Evolutionary conservation across 1,140 invertebrate genomes (phyloP).

Genomic region (Drosophila navojoa): DNA sequence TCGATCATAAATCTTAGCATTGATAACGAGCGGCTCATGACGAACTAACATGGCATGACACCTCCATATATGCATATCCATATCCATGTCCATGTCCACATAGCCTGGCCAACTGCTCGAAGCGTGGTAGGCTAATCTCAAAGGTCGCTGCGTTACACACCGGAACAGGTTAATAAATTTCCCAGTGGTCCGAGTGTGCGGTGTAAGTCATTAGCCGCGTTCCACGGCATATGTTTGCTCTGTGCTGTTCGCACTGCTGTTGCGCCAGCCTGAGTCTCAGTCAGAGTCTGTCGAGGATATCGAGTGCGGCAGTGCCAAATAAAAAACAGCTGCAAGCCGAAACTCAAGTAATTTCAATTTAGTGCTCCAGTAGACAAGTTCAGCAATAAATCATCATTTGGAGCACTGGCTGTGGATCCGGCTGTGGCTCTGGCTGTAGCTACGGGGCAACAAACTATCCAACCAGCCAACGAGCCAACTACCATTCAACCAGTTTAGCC

Average conservation of each 20-base stretch:
- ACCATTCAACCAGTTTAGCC: constrained; percentile 71
- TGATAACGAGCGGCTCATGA: constrained; percentile 18
- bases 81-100: not conserved
- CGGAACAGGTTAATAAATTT: constrained; percentile 81
- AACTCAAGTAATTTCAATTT: constrained; percentile 61
- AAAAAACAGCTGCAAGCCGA: constrained; percentile 22
- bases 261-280: too few relatives aligned
- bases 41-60: constrained; percentile 19
- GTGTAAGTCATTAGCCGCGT: constrained; percentile 43
- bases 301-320: constrained; percentile 12
- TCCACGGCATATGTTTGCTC: constrained; percentile 40
- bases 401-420: constrained; percentile 20
- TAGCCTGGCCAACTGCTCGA: constrained; percentile 11
- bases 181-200: constrained; percentile 47
- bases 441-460: constrained; percentile 48
- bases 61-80: not conserved
- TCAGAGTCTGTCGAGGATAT: constrained; percentile 33
- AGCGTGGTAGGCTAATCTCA: constrained; percentile 56
- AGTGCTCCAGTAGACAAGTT: constrained; percentile 73
- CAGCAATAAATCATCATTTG: constrained; percentile 75
- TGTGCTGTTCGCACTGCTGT: not conserved
- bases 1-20: constrained; percentile 36
- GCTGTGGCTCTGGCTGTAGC: not conserved
- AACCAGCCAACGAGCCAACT: constrained; percentile 19
- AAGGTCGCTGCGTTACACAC: constrained; percentile 62